These are phyloP conservation scores for Philotrypesis tridentata DNA, from an alignment of 1,140 invertebrate species.

Conservation along the genomic window DNA sequence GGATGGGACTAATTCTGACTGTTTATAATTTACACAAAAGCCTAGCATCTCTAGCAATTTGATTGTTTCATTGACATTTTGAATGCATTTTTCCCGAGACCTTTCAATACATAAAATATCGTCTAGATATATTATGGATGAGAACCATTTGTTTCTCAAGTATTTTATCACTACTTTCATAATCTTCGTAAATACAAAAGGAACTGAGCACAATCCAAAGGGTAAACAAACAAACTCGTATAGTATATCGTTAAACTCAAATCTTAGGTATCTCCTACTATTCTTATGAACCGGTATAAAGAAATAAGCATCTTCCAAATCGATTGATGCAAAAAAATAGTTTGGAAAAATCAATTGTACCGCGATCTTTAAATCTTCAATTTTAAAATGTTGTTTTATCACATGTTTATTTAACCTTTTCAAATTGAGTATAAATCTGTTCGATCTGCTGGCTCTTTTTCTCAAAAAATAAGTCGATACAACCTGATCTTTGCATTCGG, in stretches of 20 bases:
- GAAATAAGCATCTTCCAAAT: constrained; percentile 46
- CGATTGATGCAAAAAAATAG: constrained; percentile 31
- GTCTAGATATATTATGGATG: constrained; percentile 45
- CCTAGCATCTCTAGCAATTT: constrained; percentile 35
- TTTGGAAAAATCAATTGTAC: constrained; percentile 19
- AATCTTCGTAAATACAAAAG: constrained; percentile 47
- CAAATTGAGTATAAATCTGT: constrained; percentile 28
- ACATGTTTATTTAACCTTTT: constrained; percentile 10
- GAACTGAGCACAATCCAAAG: constrained; percentile 43
- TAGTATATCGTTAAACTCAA: constrained; percentile 20
- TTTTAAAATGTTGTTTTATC: constrained; percentile 14
- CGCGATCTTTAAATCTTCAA: constrained; percentile 28
- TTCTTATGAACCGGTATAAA: constrained; percentile 32
- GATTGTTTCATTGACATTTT: constrained; percentile 19
- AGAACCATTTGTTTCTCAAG: constrained; percentile 23
- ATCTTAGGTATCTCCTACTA: constrained; percentile 36
- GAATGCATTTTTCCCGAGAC: background rate
- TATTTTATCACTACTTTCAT: constrained; percentile 37
- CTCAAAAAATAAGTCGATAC: constrained; percentile 11
- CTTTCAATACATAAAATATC: constrained; percentile 38
- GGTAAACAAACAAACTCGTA: constrained; percentile 47
- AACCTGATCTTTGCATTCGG: background rate
- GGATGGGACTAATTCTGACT: constrained; percentile 24
- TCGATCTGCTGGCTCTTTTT: background rate
- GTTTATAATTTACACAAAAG: constrained; percentile 41